Evolutionary conservation across 2,113 vertebrate genomes (phyloP), one percentile per base, ranked within the genome.

Genomic region (Piaya cayana): DNA sequence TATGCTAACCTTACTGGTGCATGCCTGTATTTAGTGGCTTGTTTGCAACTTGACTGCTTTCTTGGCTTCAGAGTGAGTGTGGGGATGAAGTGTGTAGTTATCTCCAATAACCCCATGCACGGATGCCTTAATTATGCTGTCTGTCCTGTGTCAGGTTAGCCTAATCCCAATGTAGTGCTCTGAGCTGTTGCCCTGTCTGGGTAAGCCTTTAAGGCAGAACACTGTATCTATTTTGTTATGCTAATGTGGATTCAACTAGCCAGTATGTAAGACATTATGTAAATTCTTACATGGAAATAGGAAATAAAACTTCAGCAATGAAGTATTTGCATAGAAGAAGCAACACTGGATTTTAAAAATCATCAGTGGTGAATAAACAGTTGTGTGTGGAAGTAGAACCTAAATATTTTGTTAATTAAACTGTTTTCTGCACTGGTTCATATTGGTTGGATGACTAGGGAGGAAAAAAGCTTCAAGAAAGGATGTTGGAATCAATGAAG

Each of bases 341-440:
- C 16, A 42, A 20, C 4, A 12, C 6, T 5, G 25, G 12, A 50
- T 74, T 8, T 36, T 15, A 49, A 37, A 68, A 56, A 64, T 12
- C 0, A 5, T 12, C 0, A 5, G 27, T 60, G 19, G 12, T 36
- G n/a, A 65, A 69, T 25, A 9, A 91, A 55, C 1, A 12, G 5
- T 10, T 55, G 4, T 32, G 23, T 75, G 13, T 84, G 34, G 22
- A 70, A 76, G 9, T 23, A 76, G 58, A 22, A 67, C 22, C 5
- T 37, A 81, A 83, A 2, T 65, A 18, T 20, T 72, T 56, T 62
- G 8, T 13, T 62, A 50, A 26, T 49, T 1, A 53, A 77, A 10
- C 14, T 47, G 7, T 1, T 11, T 62, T 78, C 60, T 88, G 5
- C 5, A 2, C 9, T 50, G 14, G 15, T 8, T 45, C 7, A 0